Percentiles rank a stretch among this genome's conserved stretches.
Evolutionary conservation across 2,797 vertebrate species (phyloP).

Genomic region (Argya squamiceps): DNA sequence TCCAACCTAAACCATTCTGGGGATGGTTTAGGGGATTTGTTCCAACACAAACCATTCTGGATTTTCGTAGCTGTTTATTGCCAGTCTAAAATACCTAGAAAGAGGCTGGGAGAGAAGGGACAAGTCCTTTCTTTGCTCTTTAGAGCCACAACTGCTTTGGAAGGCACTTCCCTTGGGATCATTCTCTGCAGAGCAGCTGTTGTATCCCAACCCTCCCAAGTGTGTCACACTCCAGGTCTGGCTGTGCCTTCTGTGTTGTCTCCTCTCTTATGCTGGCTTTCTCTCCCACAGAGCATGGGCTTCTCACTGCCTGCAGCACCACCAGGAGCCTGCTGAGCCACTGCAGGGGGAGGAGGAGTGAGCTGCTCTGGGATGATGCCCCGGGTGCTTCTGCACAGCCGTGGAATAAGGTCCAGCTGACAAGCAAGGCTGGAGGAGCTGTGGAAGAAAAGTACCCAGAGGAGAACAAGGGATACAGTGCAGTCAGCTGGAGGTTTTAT

Average conservation of each 20-base stretch:
- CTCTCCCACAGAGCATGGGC: background rate
- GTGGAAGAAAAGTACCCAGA: background rate
- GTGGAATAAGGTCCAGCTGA: background rate
- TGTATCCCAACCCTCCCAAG: background rate
- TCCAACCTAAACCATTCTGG: background rate
- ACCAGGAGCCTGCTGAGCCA: background rate
- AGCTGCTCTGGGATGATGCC: background rate
- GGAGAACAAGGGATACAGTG: background rate
- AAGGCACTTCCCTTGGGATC: background rate
- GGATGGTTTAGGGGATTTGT: background rate
- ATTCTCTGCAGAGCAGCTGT: background rate
- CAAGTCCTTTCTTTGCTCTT: background rate
- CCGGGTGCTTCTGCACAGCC: rapidly evolving
- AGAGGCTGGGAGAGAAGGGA: rapidly evolving
- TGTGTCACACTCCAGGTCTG: background rate
- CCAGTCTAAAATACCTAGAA: background rate
- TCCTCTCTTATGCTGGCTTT: background rate
- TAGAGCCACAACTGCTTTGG: rapidly evolving
- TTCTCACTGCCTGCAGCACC: background rate
- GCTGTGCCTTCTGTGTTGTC: background rate
- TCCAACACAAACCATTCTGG: background rate
- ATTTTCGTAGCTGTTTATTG: background rate
- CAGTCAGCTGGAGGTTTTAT: background rate
- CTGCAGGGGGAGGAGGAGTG: background rate
- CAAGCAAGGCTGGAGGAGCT: background rate